Evolutionary conservation across 35 echinoderm and acorn worm species (phyloP), one percentile per base, ranked within the genome.

Genomic region (Nesometra sesokonis): DNA sequence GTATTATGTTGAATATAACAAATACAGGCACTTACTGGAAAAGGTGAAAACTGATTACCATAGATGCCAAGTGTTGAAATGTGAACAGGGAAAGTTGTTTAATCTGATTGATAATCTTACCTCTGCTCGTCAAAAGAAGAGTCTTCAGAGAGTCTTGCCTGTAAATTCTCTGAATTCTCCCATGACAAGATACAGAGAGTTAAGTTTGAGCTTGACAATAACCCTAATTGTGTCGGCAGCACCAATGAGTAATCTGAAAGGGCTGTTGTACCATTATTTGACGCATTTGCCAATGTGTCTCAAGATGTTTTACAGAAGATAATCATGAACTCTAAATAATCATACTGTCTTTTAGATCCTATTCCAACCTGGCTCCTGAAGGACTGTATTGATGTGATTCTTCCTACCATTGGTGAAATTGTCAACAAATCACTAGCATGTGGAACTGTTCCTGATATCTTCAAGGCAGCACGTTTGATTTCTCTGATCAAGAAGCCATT

Each of bases 31-130:
- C 7, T 77, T 76, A 5, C 79, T 89, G 76, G 30, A 82, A 40
- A 34, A 83, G 21, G 21, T 36, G 0, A 89, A 89, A 35, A 21
- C 78, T 23, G 34, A 89, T 5, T 89, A 77, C 43, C 80, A 89
- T 33, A 76, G 33, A 67, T 32, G 32, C n/a, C 79, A 82, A 84
- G 39, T 77, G 5, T 29, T 13, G 0, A 21, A 89, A 31, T 82
- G 47, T 83, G 87, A 78, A 13, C 79, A 89, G 35, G 52, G 57
- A 37, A 30, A 35, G 32, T 9, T 37, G 35, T 30, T 84, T 46
- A 76, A 23, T 17, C 33, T 89, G 33, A 40, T 82, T 23, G 43
- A 89, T 32, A 82, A 81, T 32, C 17, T 89, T 2, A 57, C 36
- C 23, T 31, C 80, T 83, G 80, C 37, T 8, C 46, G 43, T 31